Evolutionary conservation across 2,888 invertebrate genomes (phyloP).

Genomic region (Palloptera scutellata): DNA sequence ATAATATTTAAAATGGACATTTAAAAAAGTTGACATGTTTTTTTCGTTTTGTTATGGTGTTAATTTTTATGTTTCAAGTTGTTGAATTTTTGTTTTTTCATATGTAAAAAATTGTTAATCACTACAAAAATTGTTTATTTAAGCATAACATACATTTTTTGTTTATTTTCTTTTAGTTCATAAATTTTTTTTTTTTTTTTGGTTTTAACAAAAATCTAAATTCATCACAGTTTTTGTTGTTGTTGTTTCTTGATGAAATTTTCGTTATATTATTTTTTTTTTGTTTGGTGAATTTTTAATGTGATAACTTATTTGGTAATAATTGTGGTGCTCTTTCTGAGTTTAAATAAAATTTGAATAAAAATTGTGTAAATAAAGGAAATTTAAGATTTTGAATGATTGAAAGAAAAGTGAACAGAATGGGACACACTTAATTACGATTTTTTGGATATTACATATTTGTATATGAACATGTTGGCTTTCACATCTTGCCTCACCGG

Average conservation of each 20-base stretch:
- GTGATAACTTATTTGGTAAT: too few species aligned
- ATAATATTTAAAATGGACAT: constrained; percentile 59
- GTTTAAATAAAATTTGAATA: too few species aligned
- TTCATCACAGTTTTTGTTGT: background rate
- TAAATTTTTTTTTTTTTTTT: background rate
- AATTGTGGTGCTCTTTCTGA: too few species aligned
- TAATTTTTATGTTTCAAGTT: background rate
- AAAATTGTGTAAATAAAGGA: too few species aligned
- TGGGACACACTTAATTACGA: too few species aligned
- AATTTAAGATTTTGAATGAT: too few species aligned
- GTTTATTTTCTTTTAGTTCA: background rate
- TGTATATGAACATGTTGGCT: too few species aligned
- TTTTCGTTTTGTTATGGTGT: constrained; percentile 9
- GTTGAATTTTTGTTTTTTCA: constrained; percentile 3
- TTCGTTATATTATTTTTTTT: constrained; percentile 4
- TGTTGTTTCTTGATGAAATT: background rate
- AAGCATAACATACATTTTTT: constrained; percentile 9
- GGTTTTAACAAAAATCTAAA: background rate
- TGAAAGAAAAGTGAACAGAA: too few species aligned
- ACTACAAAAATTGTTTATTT: constrained; percentile 18
- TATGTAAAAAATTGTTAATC: constrained; percentile 20
- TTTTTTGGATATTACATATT: too few species aligned
- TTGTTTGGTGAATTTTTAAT: constrained; percentile 3
- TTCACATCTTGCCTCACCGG: too few species aligned
- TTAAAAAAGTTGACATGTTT: constrained; percentile 51